Conservation (phyloP, 2,888 invertebrate genomes). For the Lucinisca nassula region DNA sequence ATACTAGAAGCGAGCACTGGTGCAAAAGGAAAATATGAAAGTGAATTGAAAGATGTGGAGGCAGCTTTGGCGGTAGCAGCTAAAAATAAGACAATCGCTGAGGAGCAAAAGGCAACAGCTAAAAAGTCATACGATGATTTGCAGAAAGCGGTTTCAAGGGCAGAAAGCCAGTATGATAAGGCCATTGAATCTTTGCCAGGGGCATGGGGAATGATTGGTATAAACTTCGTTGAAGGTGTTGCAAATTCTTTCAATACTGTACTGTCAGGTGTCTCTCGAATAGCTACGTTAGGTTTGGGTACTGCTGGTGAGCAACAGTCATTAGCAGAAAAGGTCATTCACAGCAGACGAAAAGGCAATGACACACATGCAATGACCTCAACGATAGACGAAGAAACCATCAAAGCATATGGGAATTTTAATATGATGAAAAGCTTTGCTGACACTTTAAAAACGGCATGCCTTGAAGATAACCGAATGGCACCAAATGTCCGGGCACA, state of each 20-base stretch:
- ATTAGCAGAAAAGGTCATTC: neutral
- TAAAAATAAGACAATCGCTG: too few relatives aligned
- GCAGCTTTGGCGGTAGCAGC: too few relatives aligned
- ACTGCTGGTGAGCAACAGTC: neutral
- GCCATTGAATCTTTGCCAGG: neutral
- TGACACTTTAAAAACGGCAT: neutral
- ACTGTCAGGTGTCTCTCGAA: neutral
- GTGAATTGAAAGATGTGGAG: too few relatives aligned
- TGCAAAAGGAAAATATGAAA: too few relatives aligned
- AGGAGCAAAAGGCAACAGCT: too few relatives aligned
- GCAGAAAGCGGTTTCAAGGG: neutral
- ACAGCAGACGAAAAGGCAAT: neutral
- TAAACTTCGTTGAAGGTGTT: neutral
- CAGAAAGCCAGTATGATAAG: neutral
- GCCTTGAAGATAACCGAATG: neutral
- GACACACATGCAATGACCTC: neutral
- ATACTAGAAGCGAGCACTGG: too few relatives aligned
- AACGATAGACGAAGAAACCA: neutral
- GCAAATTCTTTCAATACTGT: neutral
- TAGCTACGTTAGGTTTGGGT: neutral
- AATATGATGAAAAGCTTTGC: neutral
- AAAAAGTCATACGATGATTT: neutral
- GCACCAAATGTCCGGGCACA: neutral
- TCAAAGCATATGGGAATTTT: neutral
- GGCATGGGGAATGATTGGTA: neutral